phyloP scores from a whole-genome alignment of 2,888 invertebrate genomes.

The Macrosoma leucophasiata region DNA sequence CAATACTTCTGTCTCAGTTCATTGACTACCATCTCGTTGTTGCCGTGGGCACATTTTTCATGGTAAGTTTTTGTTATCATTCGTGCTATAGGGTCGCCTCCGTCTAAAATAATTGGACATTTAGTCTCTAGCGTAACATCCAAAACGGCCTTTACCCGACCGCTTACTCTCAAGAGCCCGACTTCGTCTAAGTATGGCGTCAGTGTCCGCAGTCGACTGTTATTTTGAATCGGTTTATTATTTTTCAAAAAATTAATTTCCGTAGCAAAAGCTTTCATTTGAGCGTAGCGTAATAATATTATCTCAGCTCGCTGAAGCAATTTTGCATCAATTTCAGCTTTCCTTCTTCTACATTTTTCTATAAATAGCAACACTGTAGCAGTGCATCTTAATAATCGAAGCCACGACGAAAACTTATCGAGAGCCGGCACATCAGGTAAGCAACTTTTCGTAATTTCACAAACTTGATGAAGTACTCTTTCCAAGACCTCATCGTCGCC shows the following conservation, averaged over 20 bases:
- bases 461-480: background rate
- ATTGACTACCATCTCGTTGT: constrained; percentile 23
- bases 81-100: constrained; percentile 5
- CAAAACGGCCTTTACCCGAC: constrained; percentile 16
- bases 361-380: constrained; percentile 7
- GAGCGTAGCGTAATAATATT: constrained; percentile 7
- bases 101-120: constrained; percentile 20
- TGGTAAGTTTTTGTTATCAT: constrained; percentile 21
- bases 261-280: background rate
- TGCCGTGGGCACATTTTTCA: constrained; percentile 12
- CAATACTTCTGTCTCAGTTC: constrained; percentile 26
- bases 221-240: constrained; percentile 2
- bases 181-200: constrained; percentile 17
- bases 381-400: constrained; percentile 9
- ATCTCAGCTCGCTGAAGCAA: constrained; percentile 5
- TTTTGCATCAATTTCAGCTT: background rate
- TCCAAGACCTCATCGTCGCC: background rate
- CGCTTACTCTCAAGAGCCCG: constrained; percentile 14
- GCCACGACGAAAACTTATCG: constrained; percentile 15
- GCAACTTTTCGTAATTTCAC: background rate
- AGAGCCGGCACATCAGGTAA: constrained; percentile 13
- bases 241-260: constrained; percentile 6
- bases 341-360: constrained; percentile 1
- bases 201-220: constrained; percentile 8
- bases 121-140: constrained; percentile 10